Evolutionary conservation across 2,797 vertebrate species (phyloP).

Genomic region (Ispidina lecontei): DNA sequence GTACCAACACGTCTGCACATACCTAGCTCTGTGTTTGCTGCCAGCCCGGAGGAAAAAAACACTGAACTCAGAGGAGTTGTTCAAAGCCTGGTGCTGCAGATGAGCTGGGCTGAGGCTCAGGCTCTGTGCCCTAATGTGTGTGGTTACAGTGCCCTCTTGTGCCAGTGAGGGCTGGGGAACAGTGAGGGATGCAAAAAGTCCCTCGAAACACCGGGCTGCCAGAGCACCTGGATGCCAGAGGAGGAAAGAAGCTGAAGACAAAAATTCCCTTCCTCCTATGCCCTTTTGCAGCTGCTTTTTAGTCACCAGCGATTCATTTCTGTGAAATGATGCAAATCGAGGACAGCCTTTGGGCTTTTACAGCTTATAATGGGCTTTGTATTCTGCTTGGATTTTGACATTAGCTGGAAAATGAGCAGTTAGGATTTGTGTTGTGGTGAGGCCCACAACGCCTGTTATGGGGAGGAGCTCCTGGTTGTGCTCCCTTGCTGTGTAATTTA

Average conservation of each 20-base stretch:
- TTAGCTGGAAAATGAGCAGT: neutral
- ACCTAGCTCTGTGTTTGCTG: neutral
- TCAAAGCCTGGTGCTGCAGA: accelerated
- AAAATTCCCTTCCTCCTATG: neutral
- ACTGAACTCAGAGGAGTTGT: accelerated
- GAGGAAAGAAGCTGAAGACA: neutral
- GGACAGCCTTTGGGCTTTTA: neutral
- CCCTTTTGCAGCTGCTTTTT: neutral
- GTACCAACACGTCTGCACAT: neutral
- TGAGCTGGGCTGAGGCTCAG: accelerated
- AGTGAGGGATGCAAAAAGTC: neutral
- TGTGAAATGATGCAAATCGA: neutral
- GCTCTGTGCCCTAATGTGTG: neutral
- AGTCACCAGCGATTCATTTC: neutral
- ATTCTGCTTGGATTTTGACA: neutral
- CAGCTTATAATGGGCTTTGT: neutral
- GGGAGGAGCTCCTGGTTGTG: neutral
- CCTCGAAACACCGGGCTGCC: neutral
- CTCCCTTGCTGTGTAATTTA: neutral
- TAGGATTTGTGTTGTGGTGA: neutral
- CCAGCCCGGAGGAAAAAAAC: neutral
- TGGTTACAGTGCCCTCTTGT: slow-evolving; percentile 60
- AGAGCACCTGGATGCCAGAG: neutral
- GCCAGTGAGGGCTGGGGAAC: neutral
- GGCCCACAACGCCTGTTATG: neutral